Percentiles rank a stretch among this genome's conserved stretches.
Conservation (phyloP, 2,113 vertebrate genomes). For the Hypocryptadius cinnamomeus region DNA sequence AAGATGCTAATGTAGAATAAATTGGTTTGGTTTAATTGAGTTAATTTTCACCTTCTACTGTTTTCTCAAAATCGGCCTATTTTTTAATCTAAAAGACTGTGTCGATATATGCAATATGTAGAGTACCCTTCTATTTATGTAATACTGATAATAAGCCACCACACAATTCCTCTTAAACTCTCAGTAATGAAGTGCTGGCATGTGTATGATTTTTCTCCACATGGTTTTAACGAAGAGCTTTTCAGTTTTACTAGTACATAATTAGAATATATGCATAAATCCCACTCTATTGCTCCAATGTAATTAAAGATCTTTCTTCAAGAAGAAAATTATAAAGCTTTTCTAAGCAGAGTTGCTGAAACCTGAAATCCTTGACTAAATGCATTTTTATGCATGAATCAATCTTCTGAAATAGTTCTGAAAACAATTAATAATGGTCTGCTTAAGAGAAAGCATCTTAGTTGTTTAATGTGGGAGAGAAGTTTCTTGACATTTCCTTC, state of each 20-base stretch:
- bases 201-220: conserved; percentile 50
- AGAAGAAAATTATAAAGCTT: conserved; percentile 51
- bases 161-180: conserved; percentile 44
- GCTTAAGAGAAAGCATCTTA: neutral
- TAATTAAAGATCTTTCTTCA: conserved; percentile 62
- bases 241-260: conserved; percentile 57
- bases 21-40: conserved; percentile 3
- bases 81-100: conserved; percentile 8
- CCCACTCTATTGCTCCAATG: conserved; percentile 42
- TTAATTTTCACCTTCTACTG: neutral
- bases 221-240: conserved; percentile 48
- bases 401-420: conserved; percentile 34
- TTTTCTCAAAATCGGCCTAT: conserved; percentile 1
- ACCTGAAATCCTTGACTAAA: conserved; percentile 41
- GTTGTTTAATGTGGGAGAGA: neutral
- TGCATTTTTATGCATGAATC: conserved; percentile 55
- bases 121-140: conserved; percentile 38
- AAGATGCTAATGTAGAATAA: neutral
- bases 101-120: neutral
- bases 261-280: conserved; percentile 62
- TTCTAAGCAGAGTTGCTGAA: conserved; percentile 20
- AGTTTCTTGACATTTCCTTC: neutral
- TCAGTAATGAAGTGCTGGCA: conserved; percentile 53
- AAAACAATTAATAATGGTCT: conserved; percentile 47
- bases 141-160: conserved; percentile 37